Percentiles rank a stretch among this genome's conserved stretches.
phyloP scores from a whole-genome alignment of 2,888 invertebrate species.

The Oligia latruncula region DNA sequence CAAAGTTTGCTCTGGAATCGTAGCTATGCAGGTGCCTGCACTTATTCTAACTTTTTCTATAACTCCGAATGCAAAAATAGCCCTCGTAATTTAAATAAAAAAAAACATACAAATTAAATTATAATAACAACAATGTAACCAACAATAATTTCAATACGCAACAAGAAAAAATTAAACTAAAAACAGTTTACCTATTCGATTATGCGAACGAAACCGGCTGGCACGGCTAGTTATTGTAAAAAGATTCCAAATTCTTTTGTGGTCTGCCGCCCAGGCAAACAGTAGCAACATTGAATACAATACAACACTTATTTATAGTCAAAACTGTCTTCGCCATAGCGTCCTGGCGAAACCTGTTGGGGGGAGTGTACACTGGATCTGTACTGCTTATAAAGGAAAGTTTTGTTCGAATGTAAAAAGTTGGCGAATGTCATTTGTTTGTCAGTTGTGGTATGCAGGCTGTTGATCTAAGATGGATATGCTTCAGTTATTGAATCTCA shows the following conservation, averaged over 20 bases:
- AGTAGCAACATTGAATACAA: conserved; percentile 90
- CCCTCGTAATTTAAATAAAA: conserved; percentile 3
- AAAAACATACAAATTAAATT: conserved; percentile 45
- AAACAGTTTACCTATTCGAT: conserved; percentile 64
- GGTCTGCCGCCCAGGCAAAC: conserved; percentile 83
- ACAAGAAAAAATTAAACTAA: conserved; percentile 42
- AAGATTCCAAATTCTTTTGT: conserved; percentile 89
- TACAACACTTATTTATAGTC: conserved; percentile 90
- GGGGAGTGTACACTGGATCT: conserved; percentile 68
- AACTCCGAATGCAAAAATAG: background rate
- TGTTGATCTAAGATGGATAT: background rate
- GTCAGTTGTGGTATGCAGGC: background rate
- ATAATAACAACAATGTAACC: conserved; percentile 43
- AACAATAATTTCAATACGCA: conserved; percentile 45
- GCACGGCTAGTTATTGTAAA: conserved; percentile 75
- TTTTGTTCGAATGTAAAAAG: conserved; percentile 22
- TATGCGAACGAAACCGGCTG: conserved; percentile 65
- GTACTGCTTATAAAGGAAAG: conserved; percentile 29
- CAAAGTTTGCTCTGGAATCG: background rate
- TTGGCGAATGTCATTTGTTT: conserved; percentile 17
- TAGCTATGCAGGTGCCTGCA: conserved; percentile 13
- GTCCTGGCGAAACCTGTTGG: conserved; percentile 77
- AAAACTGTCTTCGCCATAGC: conserved; percentile 89
- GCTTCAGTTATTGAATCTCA: conserved; percentile 5
- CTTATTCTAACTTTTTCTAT: conserved; percentile 10